Conservation (phyloP, 2,797 vertebrate genomes). For the Champsocephalus esox region DNA sequence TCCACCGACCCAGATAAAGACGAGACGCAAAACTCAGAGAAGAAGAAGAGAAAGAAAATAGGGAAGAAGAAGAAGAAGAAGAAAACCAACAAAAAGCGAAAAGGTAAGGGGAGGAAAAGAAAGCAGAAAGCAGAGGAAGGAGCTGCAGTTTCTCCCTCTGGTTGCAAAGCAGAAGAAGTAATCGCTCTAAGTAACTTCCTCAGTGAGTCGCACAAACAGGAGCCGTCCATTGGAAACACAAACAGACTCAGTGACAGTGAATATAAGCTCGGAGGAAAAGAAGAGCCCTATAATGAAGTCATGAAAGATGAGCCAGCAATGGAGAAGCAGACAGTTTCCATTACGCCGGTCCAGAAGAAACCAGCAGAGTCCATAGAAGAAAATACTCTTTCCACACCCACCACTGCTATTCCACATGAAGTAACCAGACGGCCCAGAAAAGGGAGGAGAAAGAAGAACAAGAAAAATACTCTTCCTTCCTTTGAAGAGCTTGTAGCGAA, state of each 20-base stretch:
- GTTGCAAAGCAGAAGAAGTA: conserved; percentile 60
- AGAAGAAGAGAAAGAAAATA: conserved; percentile 81
- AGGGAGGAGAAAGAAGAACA: conserved; percentile 58
- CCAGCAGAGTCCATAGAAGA: conserved; percentile 25
- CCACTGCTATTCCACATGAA: conserved; percentile 10
- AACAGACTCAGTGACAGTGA: conserved; percentile 47
- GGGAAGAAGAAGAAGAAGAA: conserved; percentile 82
- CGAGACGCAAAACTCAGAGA: conserved; percentile 78
- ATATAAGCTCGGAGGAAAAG: conserved; percentile 60
- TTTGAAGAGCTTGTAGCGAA: conserved; percentile 16
- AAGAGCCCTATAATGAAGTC: conserved; percentile 79
- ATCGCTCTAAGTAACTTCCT: conserved; percentile 34
- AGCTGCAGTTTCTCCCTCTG: conserved; percentile 51
- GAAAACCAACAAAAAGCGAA: conserved; percentile 71
- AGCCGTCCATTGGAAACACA: conserved; percentile 37
- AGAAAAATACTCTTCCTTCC: conserved; percentile 22
- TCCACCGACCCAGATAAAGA: conserved; percentile 74
- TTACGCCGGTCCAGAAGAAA: conserved; percentile 42
- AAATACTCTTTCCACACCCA: neutral
- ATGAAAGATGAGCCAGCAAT: conserved; percentile 81
- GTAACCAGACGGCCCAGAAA: conserved; percentile 39
- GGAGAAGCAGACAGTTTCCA: conserved; percentile 51
- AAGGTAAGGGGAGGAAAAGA: conserved; percentile 76
- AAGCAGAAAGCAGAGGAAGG: conserved; percentile 75
- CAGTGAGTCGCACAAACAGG: conserved; percentile 42